Evolutionary conservation across 2,888 invertebrate species (phyloP).

Genomic region (Andricus curvator): DNA sequence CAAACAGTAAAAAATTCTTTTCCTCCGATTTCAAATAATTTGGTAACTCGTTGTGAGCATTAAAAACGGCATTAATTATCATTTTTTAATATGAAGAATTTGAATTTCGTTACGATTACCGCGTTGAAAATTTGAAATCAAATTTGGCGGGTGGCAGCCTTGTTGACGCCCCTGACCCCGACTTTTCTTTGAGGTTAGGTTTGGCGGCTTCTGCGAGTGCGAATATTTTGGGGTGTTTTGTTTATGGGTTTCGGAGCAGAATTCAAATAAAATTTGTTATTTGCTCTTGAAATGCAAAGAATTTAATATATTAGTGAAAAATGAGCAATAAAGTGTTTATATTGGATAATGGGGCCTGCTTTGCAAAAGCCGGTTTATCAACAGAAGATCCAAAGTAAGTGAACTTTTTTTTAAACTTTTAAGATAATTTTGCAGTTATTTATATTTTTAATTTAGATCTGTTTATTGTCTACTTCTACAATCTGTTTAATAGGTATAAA

Average conservation of each 20-base stretch:
- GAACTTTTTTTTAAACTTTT: background rate
- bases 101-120: too few species aligned
- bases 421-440: background rate
- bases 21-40: too few species aligned
- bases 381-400: constrained; percentile 83
- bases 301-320: constrained; percentile 41
- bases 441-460: background rate
- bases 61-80: too few species aligned
- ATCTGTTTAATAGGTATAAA: too few species aligned
- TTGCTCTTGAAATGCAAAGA: background rate
- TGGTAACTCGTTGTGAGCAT: too few species aligned
- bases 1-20: too few species aligned
- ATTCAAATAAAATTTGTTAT: background rate
- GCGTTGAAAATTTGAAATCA: too few species aligned
- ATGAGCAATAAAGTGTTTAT: constrained; percentile 81
- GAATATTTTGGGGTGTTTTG: background rate
- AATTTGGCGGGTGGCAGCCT: too few species aligned
- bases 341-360: constrained; percentile 93
- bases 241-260: background rate
- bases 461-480: background rate
- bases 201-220: too few species aligned
- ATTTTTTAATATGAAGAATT: too few species aligned
- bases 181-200: too few species aligned
- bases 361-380: constrained; percentile 91
- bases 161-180: too few species aligned